Percentiles rank a stretch among this genome's conserved stretches.
These are phyloP conservation scores for Sphinx pinastri DNA, from an alignment of 2,888 invertebrate genomes.

Conservation along the genomic window DNA sequence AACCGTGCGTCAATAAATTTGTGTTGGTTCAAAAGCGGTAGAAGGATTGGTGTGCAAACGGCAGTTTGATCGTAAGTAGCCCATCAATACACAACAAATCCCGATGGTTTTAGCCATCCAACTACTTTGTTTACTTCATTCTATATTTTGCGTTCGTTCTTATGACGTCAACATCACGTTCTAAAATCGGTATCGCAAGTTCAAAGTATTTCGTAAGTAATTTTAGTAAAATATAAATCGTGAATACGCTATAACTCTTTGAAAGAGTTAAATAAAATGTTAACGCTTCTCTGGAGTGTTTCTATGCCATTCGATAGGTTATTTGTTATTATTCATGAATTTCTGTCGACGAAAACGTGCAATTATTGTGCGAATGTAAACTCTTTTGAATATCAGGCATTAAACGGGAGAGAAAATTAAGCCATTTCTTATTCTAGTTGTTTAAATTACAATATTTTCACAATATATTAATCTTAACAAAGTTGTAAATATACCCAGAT, in stretches of 20 bases:
- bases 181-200: conserved; percentile 22
- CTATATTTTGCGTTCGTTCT: conserved; percentile 24
- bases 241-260: conserved; percentile 15
- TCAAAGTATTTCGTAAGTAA: conserved; percentile 23
- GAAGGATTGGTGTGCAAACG: background rate
- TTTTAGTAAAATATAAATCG: conserved; percentile 19
- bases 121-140: conserved; percentile 21
- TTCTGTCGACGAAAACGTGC: background rate
- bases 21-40: background rate
- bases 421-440: too few relatives aligned
- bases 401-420: too few relatives aligned
- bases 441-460: too few relatives aligned
- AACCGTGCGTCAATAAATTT: conserved; percentile 5
- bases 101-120: conserved; percentile 22
- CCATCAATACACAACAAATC: conserved; percentile 23
- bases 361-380: too few relatives aligned
- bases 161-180: conserved; percentile 21
- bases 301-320: background rate
- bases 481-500: too few relatives aligned
- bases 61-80: conserved; percentile 19
- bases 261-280: conserved; percentile 17
- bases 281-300: conserved; percentile 4
- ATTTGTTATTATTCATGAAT: background rate
- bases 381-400: too few relatives aligned
- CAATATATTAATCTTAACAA: too few relatives aligned